Percentiles rank a stretch among this genome's conserved stretches.
Conservation (phyloP, 1,140 invertebrate species). For the Vanessa atalanta region DNA sequence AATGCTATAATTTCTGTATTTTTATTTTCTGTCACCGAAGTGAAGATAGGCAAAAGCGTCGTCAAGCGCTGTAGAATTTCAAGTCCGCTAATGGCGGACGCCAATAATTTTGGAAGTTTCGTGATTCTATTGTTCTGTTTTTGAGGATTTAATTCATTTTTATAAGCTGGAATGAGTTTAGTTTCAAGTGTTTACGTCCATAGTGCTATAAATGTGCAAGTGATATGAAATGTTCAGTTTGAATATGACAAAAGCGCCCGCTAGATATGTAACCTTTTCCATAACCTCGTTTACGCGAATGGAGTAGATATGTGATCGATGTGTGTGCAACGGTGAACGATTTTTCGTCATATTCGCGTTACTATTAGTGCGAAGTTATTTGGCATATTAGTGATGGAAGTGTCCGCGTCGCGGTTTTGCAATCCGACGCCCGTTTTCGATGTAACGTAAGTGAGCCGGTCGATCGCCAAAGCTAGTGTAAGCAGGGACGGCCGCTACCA, state of each 20-base stretch:
- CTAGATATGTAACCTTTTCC: conserved; percentile 83
- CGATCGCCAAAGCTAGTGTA: conserved; percentile 80
- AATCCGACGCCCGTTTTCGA: conserved; percentile 80
- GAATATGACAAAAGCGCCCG: conserved; percentile 78
- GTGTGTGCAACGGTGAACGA: conserved; percentile 84
- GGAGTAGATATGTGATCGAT: conserved; percentile 85
- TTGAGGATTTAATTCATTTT: conserved; percentile 54
- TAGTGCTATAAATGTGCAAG: conserved; percentile 71
- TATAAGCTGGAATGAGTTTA: conserved; percentile 65
- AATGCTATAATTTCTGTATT: conserved; percentile 39
- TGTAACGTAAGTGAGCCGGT: conserved; percentile 81
- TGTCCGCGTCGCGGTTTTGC: conserved; percentile 79
- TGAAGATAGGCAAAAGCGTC: conserved; percentile 78
- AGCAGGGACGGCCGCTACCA: conserved; percentile 78
- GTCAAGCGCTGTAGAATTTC: conserved; percentile 76
- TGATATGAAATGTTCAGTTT: conserved; percentile 77
- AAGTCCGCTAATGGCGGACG: conserved; percentile 80
- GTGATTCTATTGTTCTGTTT: conserved; percentile 80
- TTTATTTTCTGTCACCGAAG: conserved; percentile 72
- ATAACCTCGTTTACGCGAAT: conserved; percentile 86
- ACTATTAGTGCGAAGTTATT: conserved; percentile 80
- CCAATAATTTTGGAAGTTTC: conserved; percentile 80
- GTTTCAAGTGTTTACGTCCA: conserved; percentile 59
- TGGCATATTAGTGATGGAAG: conserved; percentile 81
- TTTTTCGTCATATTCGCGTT: conserved; percentile 81